Conservation (phyloP, 2,113 vertebrate species). For the Dissostichus mawsoni region DNA sequence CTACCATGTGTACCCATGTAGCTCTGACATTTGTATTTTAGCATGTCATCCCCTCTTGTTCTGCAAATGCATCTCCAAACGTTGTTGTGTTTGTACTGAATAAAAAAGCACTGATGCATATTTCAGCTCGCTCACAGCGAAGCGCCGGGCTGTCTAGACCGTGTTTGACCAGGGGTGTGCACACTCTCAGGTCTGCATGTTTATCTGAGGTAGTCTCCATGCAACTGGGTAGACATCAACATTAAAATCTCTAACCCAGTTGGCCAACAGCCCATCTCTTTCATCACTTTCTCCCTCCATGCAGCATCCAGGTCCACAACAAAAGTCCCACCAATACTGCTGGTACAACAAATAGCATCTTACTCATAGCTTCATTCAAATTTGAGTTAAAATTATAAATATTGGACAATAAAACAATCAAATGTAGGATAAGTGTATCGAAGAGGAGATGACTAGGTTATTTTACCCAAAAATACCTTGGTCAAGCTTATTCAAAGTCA, state of each 20-base stretch:
- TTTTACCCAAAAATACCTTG: background rate
- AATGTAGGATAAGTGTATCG: background rate
- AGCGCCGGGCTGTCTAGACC: constrained; percentile 55
- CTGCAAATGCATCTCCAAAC: background rate
- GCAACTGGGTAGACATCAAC: constrained; percentile 58
- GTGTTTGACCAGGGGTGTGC: constrained; percentile 46
- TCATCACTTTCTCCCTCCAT: constrained; percentile 47
- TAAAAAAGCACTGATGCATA: constrained; percentile 35
- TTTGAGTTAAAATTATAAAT: background rate
- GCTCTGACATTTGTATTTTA: background rate
- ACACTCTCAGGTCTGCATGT: constrained; percentile 49
- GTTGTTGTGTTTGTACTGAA: constrained; percentile 19
- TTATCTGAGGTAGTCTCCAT: constrained; percentile 58
- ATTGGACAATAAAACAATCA: background rate
- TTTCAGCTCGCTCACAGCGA: constrained; percentile 36
- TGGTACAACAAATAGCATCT: constrained; percentile 48
- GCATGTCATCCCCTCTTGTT: background rate
- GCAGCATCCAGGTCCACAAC: constrained; percentile 38
- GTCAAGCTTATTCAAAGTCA: constrained; percentile 11
- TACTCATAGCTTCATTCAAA: constrained; percentile 22
- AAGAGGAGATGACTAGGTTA: background rate
- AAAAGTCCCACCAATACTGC: constrained; percentile 50
- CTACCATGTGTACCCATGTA: background rate
- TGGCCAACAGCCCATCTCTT: constrained; percentile 55
- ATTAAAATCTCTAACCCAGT: constrained; percentile 66